Percentiles rank a stretch among this genome's conserved stretches.
Conservation (phyloP, 2,888 invertebrate species). For the Allophyes oxyacanthae region DNA sequence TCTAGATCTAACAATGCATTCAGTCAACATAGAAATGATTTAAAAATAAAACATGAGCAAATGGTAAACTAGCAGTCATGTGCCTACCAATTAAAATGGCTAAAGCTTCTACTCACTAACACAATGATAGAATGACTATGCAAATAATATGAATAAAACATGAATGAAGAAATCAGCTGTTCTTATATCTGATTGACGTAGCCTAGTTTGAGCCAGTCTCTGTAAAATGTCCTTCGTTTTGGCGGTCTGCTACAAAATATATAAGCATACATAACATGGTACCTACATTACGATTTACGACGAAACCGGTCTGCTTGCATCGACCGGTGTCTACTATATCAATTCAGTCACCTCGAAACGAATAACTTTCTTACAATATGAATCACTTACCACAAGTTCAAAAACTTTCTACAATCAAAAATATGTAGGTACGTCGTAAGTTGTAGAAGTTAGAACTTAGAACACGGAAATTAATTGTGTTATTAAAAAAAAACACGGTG, state of each 20-base stretch:
- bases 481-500: constrained; percentile 23
- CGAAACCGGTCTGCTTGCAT: constrained; percentile 81
- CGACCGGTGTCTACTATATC: constrained; percentile 73
- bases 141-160: constrained; percentile 58
- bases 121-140: constrained; percentile 53
- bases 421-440: constrained; percentile 28
- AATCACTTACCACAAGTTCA: constrained; percentile 67
- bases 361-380: constrained; percentile 81
- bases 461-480: constrained; percentile 4
- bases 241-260: constrained; percentile 64
- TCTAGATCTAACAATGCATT: constrained; percentile 17
- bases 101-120: constrained; percentile 29
- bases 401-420: constrained; percentile 58
- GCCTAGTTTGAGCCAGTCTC: constrained; percentile 57
- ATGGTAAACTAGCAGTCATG: constrained; percentile 30
- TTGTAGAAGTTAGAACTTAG: constrained; percentile 18
- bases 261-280: constrained; percentile 55
- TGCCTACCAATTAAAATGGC: constrained; percentile 36
- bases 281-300: constrained; percentile 77
- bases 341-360: constrained; percentile 79
- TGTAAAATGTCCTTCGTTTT: constrained; percentile 73
- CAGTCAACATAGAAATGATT: constrained; percentile 17
- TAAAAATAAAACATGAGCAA: constrained; percentile 13
- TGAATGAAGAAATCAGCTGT: constrained; percentile 67
- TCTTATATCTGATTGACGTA: constrained; percentile 45